Evolutionary conservation across 2,888 invertebrate genomes (phyloP), one percentile per base, ranked within the genome.

Genomic region (Geotrupes spiniger): DNA sequence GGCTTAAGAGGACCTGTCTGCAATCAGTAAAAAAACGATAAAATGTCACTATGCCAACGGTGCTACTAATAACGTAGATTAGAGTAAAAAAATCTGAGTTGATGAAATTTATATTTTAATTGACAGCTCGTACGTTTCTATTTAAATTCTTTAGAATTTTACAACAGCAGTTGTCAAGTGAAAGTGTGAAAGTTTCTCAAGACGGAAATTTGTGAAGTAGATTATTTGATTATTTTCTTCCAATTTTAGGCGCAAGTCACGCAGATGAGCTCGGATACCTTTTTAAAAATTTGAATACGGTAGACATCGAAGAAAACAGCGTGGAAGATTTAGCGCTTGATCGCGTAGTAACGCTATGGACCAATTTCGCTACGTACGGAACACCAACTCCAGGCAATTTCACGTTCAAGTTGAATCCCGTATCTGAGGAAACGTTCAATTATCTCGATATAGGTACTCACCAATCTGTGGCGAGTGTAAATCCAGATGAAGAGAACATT

Each of bases 381-480:
- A 54, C 59, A 47, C 63, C 63, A 12, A 59, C 58, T 26, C 51
- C 56, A 1, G 28, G 3, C 33, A 31, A 44, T 0, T 38, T 50
- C 3, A 44, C 55, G 6, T 25, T 53, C 12, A 31, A 27, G 10
- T 69, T 68, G 68, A 49, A 59, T 37, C 64, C 66, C 2, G 55
- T 61, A 2, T 48, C 46, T 3, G 51, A 54, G n/a, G 54, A 57
- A n/a, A 42, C 53, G 25, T 53, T 66, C 17, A 46, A 65, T 47
- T 64, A 57, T 25, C 49, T 68, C 5, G 61, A 66, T 39, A 68
- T 71, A 29, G 65, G 59, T 3, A 54, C 60, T 9, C 51, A 62
- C 9, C 31, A 65, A 4, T 57, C 44, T 10, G 29, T 58, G n/a
- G 16, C 43, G 26, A 54, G 56, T 10, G 42, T 54, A 3, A 52